These are phyloP conservation scores for Orthosia gothica DNA, from an alignment of 2,888 invertebrate genomes.

Conservation along the genomic window DNA sequence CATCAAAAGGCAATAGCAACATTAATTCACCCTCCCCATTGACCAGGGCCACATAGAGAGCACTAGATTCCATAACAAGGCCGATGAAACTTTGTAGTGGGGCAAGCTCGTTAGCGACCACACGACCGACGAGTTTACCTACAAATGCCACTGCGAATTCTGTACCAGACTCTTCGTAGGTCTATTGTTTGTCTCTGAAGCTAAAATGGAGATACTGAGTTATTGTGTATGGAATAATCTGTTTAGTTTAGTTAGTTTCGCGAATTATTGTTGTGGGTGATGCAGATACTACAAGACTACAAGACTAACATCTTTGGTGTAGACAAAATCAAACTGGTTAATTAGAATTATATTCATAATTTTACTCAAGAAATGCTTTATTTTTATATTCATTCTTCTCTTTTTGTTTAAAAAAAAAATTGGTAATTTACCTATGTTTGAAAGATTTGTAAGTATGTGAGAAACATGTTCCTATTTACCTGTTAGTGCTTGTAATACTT, in stretches of 20 bases:
- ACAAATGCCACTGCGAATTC: conserved; percentile 48
- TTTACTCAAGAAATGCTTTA: too few relatives aligned
- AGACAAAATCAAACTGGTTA: too few relatives aligned
- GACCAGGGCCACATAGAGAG: conserved; percentile 22
- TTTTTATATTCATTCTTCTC: too few relatives aligned
- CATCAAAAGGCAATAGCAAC: conserved; percentile 6
- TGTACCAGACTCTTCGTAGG: conserved; percentile 25
- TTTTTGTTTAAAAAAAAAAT: too few relatives aligned
- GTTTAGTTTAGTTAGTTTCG: not conserved
- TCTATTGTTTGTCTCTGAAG: conserved; percentile 20
- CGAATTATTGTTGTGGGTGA: not conserved
- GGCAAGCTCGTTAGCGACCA: conserved; percentile 61
- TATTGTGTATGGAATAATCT: not conserved
- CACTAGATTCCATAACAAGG: conserved; percentile 56
- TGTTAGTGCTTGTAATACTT: too few relatives aligned
- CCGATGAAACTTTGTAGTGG: conserved; percentile 58
- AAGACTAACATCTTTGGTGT: too few relatives aligned
- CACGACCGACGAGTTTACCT: conserved; percentile 49
- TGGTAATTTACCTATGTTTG: too few relatives aligned
- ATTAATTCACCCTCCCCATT: conserved; percentile 39
- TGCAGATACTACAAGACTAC: too few relatives aligned
- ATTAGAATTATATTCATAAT: too few relatives aligned
- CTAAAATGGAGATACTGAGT: not conserved
- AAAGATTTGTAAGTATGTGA: too few relatives aligned
- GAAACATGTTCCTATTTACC: too few relatives aligned